Evolutionary conservation across 1,140 invertebrate genomes (phyloP), one percentile per base, ranked within the genome.

Genomic region (Xylocopa sonorina): DNA sequence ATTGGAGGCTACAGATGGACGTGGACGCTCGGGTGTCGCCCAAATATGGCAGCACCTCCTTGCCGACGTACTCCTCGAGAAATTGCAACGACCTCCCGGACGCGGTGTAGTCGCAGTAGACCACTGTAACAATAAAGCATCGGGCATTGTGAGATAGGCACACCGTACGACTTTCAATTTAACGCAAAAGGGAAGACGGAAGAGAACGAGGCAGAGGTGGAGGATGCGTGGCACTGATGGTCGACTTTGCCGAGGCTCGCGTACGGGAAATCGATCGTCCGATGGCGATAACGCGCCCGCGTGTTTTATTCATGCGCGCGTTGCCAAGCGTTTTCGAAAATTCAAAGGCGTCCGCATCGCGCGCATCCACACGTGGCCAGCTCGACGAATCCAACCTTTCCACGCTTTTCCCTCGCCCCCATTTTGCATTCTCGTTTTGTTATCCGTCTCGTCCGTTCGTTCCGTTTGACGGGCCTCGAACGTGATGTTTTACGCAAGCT

Each of bases 11-110:
- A 38, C 97, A 97, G 81, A 97, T 95, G 53, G 96, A 96, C 7
- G 97, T 96, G 5, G 97, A 97, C 1, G 97, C 96, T 91, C 97
- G 96, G 6, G 96, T 97, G 78, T 98, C 98, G 34, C 97, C 97
- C 90, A 98, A 97, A 64, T 95, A 95, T 7, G 97, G 97, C 53
- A 98, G 92, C 2, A 98, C 97, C 89, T 98, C 95, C 81, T 95
- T 94, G 27, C 94, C 88, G 38, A 99, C 95, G 89, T 97, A 98
- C 85, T 98, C 97, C 91, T 99, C 98, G 69, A 99, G 95, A 92
- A 97, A 98, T 58, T 96, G 95, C 53, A 99, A 89, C 0, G 97
- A 95, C 87, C 97, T 95, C 51, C 96, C 97, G 18, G 96, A 97
- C 10, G 97, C 96, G 57, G 95, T 96, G 92, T 97, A 97, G 91